Conservation (phyloP, 2,113 vertebrate species). For the Lophochroa leadbeateri region DNA sequence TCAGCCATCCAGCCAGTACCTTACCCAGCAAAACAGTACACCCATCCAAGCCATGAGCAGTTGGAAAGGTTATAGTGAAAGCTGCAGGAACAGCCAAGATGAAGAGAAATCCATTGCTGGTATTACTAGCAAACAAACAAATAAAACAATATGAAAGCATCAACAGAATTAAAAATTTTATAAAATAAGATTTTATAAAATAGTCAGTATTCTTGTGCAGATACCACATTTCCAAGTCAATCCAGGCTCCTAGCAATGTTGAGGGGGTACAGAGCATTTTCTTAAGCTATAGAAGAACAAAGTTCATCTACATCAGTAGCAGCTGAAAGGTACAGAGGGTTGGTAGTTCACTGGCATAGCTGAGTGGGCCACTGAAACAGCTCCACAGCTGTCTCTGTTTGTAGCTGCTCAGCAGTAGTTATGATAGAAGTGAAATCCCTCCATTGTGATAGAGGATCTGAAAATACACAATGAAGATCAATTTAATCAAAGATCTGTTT, state of each 20-base stretch:
- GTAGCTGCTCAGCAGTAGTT: background rate
- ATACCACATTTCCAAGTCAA: background rate
- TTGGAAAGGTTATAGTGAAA: background rate
- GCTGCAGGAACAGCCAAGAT: background rate
- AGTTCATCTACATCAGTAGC: too few species aligned
- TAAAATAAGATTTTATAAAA: background rate
- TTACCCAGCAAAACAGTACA: background rate
- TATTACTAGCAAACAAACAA: background rate
- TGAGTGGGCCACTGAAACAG: background rate
- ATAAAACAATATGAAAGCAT: background rate
- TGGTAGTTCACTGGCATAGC: background rate
- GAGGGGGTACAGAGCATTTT: background rate
- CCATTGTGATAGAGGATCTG: background rate
- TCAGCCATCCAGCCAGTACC: background rate
- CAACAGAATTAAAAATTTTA: background rate
- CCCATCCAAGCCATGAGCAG: background rate
- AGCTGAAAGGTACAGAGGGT: background rate
- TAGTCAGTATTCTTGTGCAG: background rate
- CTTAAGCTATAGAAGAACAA: background rate
- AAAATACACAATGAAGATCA: background rate
- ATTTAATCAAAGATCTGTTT: background rate
- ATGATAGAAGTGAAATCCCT: background rate
- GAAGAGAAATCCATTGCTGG: background rate
- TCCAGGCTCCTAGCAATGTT: background rate
- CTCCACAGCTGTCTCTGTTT: background rate